Conservation (phyloP, 2,888 invertebrate species). For the Cantharis rustica region DNA sequence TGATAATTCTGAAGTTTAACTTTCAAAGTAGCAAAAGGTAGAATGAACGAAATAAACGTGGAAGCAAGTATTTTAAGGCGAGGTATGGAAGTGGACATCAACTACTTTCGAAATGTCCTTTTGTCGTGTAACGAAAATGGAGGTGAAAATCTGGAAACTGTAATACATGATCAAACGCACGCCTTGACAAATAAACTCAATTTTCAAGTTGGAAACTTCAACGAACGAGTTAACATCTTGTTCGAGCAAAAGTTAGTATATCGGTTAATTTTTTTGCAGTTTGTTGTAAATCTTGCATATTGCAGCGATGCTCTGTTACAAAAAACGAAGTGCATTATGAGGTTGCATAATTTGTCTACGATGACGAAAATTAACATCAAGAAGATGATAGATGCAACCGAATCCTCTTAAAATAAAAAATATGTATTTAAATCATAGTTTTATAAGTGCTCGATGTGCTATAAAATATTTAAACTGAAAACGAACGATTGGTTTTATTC, state of each 20-base stretch:
- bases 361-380: slow-evolving; percentile 4
- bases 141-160: neutral
- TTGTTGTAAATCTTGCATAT: neutral
- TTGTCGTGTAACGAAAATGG: neutral
- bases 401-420: neutral
- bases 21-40: neutral
- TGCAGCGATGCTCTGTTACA: slow-evolving; percentile 1
- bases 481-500: too few species aligned
- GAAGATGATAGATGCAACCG: neutral
- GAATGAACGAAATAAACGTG: neutral
- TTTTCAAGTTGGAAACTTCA: neutral
- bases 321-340: slow-evolving; percentile 25
- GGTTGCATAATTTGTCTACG: slow-evolving; percentile 23
- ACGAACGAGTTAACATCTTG: neutral
- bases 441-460: too few species aligned
- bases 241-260: neutral
- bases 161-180: neutral
- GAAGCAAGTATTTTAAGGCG: neutral
- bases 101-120: neutral
- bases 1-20: neutral
- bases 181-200: neutral
- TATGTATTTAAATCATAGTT: too few species aligned
- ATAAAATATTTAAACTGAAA: too few species aligned
- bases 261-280: neutral
- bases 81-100: neutral